A percentile compares a stretch with the other conserved stretches of the same genome.
Evolutionary conservation across 2,888 invertebrate species (phyloP).

Genomic region (Metallyticus violacea): DNA sequence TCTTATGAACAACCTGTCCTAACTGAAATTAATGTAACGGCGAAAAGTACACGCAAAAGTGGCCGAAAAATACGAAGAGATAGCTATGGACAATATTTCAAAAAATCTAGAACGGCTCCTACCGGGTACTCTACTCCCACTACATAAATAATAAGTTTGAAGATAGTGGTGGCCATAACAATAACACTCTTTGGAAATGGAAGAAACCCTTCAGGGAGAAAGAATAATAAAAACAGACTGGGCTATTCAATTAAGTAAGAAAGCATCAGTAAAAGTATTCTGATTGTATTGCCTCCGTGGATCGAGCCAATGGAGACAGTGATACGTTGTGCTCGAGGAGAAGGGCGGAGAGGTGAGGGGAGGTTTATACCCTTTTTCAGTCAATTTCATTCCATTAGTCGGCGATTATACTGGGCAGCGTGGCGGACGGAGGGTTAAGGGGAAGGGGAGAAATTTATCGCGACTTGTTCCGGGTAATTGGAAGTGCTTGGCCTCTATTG

Average conservation of each 20-base stretch:
- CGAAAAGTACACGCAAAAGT: too few species aligned
- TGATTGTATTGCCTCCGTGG: background rate
- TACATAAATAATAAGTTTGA: background rate
- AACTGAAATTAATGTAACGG: too few species aligned
- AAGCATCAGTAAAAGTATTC: background rate
- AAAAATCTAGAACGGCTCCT: background rate
- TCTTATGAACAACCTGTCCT: too few species aligned
- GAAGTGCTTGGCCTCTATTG: conserved; percentile 32
- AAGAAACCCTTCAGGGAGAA: background rate
- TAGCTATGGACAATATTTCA: too few species aligned
- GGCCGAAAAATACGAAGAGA: too few species aligned
- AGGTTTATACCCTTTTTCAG: conserved; percentile 27
- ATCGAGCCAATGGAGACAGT: background rate
- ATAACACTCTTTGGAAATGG: background rate
- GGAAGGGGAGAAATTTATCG: conserved; percentile 26
- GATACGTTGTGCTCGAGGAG: background rate
- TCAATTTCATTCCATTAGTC: conserved; percentile 34
- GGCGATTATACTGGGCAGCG: conserved; percentile 27
- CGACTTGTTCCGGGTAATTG: conserved; percentile 31
- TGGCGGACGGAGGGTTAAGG: background rate
- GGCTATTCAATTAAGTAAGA: background rate
- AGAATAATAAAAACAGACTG: background rate
- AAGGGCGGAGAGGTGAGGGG: background rate
- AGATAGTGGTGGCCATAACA: background rate
- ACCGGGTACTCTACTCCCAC: background rate